Evolutionary conservation across 2,888 invertebrate genomes (phyloP).

Genomic region (Seira musarum): DNA sequence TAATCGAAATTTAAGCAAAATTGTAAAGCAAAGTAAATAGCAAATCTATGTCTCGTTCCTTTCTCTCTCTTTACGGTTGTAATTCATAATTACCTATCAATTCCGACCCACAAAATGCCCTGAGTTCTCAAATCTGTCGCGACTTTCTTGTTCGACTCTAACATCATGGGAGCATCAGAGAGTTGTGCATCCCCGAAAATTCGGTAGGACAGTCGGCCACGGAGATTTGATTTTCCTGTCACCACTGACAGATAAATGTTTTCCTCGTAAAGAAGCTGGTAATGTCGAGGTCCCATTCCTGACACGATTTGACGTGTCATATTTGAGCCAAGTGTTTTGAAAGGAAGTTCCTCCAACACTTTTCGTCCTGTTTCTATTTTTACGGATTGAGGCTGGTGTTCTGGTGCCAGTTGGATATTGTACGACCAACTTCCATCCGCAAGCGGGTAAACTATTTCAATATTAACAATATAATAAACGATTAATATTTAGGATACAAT

Average conservation of each 20-base stretch:
- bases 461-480: too few species aligned
- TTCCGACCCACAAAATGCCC: conserved; percentile 69
- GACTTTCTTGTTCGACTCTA: conserved; percentile 60
- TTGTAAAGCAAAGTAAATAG: too few species aligned
- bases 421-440: conserved; percentile 69
- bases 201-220: conserved; percentile 84
- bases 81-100: too few species aligned
- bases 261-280: conserved; percentile 87
- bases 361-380: conserved; percentile 70
- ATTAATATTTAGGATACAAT: too few species aligned
- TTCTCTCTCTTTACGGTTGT: too few species aligned
- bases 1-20: too few species aligned
- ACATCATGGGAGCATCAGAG: conserved; percentile 69
- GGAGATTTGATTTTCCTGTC: conserved; percentile 75
- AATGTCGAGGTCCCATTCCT: conserved; percentile 83
- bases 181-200: conserved; percentile 78
- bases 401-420: conserved; percentile 68
- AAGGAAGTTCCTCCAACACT: conserved; percentile 68
- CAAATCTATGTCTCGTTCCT: too few species aligned
- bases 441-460: conserved; percentile 69
- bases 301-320: conserved; percentile 74
- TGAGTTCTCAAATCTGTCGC: conserved; percentile 64
- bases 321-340: conserved; percentile 62
- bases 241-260: conserved; percentile 85
- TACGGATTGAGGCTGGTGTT: conserved; percentile 64